Conservation (phyloP, 2,888 invertebrate species). For the Bombyx huttoni region DNA sequence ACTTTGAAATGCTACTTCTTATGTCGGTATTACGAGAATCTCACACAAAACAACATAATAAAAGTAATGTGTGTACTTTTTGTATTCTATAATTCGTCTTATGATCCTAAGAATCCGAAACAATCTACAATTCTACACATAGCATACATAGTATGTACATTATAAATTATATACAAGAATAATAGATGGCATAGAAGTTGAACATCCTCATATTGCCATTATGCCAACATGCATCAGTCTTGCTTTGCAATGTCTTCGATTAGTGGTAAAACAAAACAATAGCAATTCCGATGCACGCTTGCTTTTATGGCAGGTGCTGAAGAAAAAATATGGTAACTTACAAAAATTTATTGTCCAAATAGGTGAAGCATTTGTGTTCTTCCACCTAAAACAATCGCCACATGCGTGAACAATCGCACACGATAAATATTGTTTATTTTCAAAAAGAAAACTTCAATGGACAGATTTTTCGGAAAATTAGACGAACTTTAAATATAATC, state of each 20-base stretch:
- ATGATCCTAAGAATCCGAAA: conserved; percentile 49
- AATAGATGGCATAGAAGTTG: conserved; percentile 42
- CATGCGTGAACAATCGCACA: conserved; percentile 12
- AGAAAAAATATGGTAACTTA: conserved; percentile 47
- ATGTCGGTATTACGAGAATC: not conserved
- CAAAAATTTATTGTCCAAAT: conserved; percentile 45
- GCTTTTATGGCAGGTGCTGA: conserved; percentile 24
- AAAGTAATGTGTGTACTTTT: conserved; percentile 37
- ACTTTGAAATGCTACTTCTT: not conserved
- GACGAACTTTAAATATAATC: not conserved
- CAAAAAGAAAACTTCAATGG: conserved; percentile 7
- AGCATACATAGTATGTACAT: conserved; percentile 69
- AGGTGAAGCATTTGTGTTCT: conserved; percentile 18
- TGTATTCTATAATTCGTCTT: conserved; percentile 43
- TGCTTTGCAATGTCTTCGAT: not conserved
- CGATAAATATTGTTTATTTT: conserved; percentile 1
- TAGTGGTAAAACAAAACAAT: not conserved
- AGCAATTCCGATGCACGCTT: conserved; percentile 21
- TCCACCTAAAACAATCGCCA: conserved; percentile 13
- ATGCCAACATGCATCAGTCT: conserved; percentile 21
- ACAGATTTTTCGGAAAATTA: conserved; percentile 3
- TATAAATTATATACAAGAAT: conserved; percentile 58
- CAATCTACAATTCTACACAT: conserved; percentile 60
- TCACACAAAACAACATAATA: conserved; percentile 16
- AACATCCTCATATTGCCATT: conserved; percentile 28